phyloP scores from a whole-genome alignment of 2,888 invertebrate species.

The Pristionchus japonicus region DNA sequence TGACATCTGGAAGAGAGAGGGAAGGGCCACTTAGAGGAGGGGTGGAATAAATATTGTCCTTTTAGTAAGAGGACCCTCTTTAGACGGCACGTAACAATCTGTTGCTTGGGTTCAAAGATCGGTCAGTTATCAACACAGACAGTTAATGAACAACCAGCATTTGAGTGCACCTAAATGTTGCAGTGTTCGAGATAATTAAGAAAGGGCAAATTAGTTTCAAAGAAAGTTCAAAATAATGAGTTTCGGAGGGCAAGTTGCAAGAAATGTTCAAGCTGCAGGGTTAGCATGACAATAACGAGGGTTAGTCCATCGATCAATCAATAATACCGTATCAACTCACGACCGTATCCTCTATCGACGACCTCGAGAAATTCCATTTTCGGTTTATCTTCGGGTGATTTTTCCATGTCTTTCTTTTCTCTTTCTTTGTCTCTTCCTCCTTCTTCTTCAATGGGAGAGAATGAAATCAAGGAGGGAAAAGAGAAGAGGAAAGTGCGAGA shows the following conservation, averaged over 20 bases:
- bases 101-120: not conserved
- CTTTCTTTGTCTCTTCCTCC: not conserved
- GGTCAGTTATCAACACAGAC: too few relatives aligned
- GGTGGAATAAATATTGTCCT: not conserved
- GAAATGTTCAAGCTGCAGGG: too few relatives aligned
- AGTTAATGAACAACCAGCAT: too few relatives aligned
- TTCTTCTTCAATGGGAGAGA: conserved; percentile 16
- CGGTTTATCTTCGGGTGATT: conserved; percentile 17
- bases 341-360: conserved; percentile 45
- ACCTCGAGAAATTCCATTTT: conserved; percentile 46
- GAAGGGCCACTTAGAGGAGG: not conserved
- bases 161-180: too few relatives aligned
- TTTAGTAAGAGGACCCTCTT: not conserved
- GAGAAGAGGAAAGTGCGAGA: conserved; percentile 19
- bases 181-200: too few relatives aligned
- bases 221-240: too few relatives aligned
- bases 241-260: too few relatives aligned
- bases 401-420: not conserved
- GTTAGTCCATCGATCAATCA: not conserved
- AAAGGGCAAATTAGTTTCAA: too few relatives aligned
- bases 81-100: not conserved
- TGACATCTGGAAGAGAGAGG: not conserved
- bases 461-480: conserved; percentile 22
- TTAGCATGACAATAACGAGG: too few relatives aligned
- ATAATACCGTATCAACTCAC: not conserved